phyloP scores from a whole-genome alignment of 2,888 invertebrate species.

The Elmis aenea region DNA sequence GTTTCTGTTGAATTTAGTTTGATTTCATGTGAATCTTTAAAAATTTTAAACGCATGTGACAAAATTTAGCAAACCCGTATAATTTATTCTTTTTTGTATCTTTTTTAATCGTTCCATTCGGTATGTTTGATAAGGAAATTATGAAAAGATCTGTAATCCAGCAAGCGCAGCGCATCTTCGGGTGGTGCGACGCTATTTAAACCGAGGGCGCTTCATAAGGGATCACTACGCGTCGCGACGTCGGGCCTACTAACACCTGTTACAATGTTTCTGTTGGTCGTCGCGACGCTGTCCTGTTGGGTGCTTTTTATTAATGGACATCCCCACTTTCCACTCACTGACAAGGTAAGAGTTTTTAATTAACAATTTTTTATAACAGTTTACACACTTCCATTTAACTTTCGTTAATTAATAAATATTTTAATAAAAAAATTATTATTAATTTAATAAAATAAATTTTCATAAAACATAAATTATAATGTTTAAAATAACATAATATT shows the following conservation, averaged over 20 bases:
- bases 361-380: not conserved
- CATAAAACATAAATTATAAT: too few relatives aligned
- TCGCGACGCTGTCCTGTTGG: constrained; percentile 28
- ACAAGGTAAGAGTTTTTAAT: constrained; percentile 23
- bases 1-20: too few relatives aligned
- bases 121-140: too few relatives aligned
- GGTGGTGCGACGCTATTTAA: constrained; percentile 35
- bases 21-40: too few relatives aligned
- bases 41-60: too few relatives aligned
- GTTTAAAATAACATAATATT: too few relatives aligned
- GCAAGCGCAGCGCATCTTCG: constrained; percentile 33
- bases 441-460: too few relatives aligned
- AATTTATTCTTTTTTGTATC: too few relatives aligned
- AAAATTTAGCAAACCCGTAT: too few relatives aligned
- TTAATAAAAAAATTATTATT: not conserved
- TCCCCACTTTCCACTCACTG: constrained; percentile 15
- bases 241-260: constrained; percentile 31
- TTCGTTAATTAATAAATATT: not conserved
- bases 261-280: constrained; percentile 32
- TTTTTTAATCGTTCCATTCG: too few relatives aligned
- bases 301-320: constrained; percentile 22
- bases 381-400: not conserved
- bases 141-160: constrained; percentile 6
- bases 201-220: constrained; percentile 28
- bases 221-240: constrained; percentile 36